Conservation (phyloP, 35 echinoderm and acorn worm species). For the Lytechinus pictus region DNA sequence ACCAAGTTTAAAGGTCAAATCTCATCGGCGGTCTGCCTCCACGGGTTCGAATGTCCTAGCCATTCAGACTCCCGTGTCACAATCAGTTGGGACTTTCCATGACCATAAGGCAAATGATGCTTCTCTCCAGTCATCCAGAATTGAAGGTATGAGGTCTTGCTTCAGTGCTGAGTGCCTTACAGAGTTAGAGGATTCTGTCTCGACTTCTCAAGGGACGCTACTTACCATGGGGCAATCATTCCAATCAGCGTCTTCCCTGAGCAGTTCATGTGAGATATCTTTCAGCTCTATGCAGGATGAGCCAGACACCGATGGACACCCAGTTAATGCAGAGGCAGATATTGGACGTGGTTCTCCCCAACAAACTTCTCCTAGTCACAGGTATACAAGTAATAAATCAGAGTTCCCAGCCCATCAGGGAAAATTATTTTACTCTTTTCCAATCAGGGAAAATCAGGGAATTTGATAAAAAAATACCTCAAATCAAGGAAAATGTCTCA, state of each 20-base stretch:
- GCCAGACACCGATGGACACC: neutral
- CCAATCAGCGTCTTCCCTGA: neutral
- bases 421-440: too few relatives aligned
- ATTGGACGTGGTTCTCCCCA: neutral
- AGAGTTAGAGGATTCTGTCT: neutral
- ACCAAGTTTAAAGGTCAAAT: neutral
- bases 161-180: slow-evolving; percentile 34
- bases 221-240: neutral
- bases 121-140: neutral
- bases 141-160: slow-evolving; percentile 37
- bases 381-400: neutral
- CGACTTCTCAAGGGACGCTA: neutral
- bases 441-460: too few relatives aligned
- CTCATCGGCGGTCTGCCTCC: slow-evolving; percentile 17
- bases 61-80: neutral
- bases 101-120: neutral
- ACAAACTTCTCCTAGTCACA: neutral
- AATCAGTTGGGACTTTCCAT: neutral
- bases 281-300: neutral
- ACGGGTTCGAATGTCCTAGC: slow-evolving; percentile 7
- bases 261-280: neutral
- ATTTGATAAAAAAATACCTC: too few relatives aligned
- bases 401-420: too few relatives aligned
- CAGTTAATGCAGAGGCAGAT: neutral
- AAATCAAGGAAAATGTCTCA: too few relatives aligned